phyloP scores from a whole-genome alignment of 37 sponge, comb jelly and placozoan genomes.

The Axinella damicornis region DNA sequence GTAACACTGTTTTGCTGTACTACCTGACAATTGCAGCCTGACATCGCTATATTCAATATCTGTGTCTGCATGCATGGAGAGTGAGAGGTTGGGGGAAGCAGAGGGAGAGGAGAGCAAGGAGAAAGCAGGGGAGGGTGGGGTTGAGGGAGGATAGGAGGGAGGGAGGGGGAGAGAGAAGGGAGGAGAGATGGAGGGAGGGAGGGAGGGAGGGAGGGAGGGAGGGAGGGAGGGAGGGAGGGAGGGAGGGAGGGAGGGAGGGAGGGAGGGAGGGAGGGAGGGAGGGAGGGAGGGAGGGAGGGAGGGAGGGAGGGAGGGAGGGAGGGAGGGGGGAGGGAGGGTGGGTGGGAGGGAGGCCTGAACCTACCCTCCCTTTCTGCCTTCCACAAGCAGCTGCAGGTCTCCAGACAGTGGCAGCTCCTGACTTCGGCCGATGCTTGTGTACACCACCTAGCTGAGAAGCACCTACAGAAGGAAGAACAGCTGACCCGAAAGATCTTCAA shows the following conservation, averaged over 20 bases:
- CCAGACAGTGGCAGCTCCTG: neutral
- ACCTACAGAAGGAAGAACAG: neutral
- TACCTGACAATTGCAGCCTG: no score
- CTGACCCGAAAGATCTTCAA: neutral
- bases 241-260: neutral
- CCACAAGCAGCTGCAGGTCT: constrained; percentile 11
- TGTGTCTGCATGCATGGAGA: no score
- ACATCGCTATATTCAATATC: no score
- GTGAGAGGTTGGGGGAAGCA: no score
- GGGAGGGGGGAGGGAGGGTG: constrained; percentile 21
- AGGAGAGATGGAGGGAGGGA: constrained; percentile 44
- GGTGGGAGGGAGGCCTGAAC: constrained; percentile 19
- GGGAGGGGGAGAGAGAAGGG: constrained; percentile 54
- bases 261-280: no score
- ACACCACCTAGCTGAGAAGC: neutral
- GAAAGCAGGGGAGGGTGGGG: no score
- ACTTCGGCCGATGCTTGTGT: constrained; percentile 10
- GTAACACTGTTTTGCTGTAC: no score
- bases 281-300: no score
- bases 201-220: neutral
- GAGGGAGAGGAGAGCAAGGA: no score
- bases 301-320: neutral
- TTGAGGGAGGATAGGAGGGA: constrained; percentile 20
- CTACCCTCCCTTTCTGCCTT: neutral
- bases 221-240: neutral